These are phyloP conservation scores for Drosophila lini DNA, from an alignment of 1,140 invertebrate genomes.

Conservation along the genomic window DNA sequence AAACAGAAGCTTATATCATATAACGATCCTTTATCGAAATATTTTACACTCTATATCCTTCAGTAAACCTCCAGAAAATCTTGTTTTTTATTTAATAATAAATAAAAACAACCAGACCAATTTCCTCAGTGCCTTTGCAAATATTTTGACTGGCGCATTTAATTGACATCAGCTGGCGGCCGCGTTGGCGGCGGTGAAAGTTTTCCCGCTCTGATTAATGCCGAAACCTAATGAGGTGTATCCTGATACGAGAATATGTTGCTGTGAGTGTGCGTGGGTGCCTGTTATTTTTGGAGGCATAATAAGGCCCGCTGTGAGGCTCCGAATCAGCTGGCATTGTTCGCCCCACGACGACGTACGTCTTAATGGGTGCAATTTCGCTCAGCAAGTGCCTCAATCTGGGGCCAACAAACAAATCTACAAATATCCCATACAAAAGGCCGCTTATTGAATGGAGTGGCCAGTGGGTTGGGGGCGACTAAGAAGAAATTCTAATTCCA, in stretches of 20 bases:
- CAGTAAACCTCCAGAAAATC: neutral
- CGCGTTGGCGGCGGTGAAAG: constrained; percentile 12
- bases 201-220: constrained; percentile 62
- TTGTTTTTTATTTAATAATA: too few species aligned
- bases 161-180: constrained; percentile 56
- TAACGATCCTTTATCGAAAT: too few species aligned
- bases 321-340: constrained; percentile 64
- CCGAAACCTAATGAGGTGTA: constrained; percentile 71
- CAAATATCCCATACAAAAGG: constrained; percentile 41
- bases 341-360: constrained; percentile 14
- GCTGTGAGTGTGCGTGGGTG: constrained; percentile 9
- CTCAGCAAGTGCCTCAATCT: constrained; percentile 33
- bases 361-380: constrained; percentile 63
- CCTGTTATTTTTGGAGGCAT: constrained; percentile 53
- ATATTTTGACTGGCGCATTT: constrained; percentile 64
- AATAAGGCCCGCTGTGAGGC: constrained; percentile 40
- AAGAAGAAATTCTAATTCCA: constrained; percentile 48
- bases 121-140: constrained; percentile 23
- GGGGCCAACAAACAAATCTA: constrained; percentile 27
- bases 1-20: too few species aligned
- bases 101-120: too few species aligned
- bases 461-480: neutral
- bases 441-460: constrained; percentile 42
- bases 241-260: constrained; percentile 52
- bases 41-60: neutral